A percentile compares a stretch with the other conserved stretches of the same genome.
Conservation (phyloP, 2,888 invertebrate genomes). For the Sepioteuthis lessoniana region DNA sequence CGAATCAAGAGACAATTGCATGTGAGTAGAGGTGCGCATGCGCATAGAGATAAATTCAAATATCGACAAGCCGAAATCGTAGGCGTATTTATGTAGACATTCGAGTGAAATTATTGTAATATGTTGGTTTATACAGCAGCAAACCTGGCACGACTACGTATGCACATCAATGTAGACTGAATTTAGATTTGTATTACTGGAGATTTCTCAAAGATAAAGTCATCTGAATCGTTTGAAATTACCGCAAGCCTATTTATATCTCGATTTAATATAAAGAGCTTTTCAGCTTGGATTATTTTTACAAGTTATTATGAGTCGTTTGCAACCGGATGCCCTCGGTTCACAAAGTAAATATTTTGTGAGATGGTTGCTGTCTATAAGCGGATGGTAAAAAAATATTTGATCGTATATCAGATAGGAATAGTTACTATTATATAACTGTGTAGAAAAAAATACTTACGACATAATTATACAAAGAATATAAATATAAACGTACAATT, state of each 20-base stretch:
- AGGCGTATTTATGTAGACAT: neutral
- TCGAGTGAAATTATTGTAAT: neutral
- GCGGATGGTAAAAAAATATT: too few relatives aligned
- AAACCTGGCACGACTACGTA: neutral
- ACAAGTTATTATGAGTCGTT: too few relatives aligned
- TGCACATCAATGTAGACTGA: neutral
- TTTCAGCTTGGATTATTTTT: too few relatives aligned
- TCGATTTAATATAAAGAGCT: neutral
- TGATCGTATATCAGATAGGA: too few relatives aligned
- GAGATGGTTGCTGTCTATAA: too few relatives aligned
- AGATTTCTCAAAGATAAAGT: neutral
- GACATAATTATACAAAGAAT: too few relatives aligned
- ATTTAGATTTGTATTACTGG: neutral
- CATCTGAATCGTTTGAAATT: neutral
- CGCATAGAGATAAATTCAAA: neutral
- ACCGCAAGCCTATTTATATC: neutral
- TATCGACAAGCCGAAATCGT: neutral
- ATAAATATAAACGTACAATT: too few relatives aligned
- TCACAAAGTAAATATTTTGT: too few relatives aligned
- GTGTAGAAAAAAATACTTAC: too few relatives aligned
- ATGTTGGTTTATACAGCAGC: neutral
- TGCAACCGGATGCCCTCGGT: too few relatives aligned
- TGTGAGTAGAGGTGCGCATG: neutral
- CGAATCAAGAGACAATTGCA: neutral
- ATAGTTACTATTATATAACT: too few relatives aligned